phyloP scores from a whole-genome alignment of 2,113 vertebrate species.

The Scomber scombrus region DNA sequence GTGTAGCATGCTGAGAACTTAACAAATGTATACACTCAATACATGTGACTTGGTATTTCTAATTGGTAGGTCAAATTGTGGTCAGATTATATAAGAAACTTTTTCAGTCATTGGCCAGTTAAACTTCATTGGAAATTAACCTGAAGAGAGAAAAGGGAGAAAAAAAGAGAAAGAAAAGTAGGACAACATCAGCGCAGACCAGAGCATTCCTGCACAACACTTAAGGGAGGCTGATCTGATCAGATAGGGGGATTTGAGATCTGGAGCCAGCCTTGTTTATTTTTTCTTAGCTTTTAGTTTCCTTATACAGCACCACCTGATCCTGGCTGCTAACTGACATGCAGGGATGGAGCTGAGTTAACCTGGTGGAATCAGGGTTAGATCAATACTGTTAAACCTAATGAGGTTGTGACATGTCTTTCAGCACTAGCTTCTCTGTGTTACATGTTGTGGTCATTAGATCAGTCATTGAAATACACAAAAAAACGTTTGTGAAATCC shows the following conservation, averaged over 20 bases:
- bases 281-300: conserved; percentile 60
- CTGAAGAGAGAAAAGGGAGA: neutral
- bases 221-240: conserved; percentile 65
- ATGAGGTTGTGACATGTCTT: conserved; percentile 39
- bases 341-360: neutral
- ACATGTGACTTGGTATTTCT: neutral
- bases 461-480: neutral
- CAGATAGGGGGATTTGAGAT: conserved; percentile 68
- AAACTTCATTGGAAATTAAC: neutral
- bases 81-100: no score
- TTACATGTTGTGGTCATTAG: neutral
- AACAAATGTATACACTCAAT: no score
- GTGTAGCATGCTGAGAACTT: no score
- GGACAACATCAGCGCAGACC: conserved; percentile 45
- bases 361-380: conserved; percentile 34
- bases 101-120: neutral
- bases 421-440: neutral
- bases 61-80: no score
- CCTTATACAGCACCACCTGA: conserved; percentile 54
- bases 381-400: conserved; percentile 20
- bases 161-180: conserved; percentile 24
- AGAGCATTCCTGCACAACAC: conserved; percentile 55
- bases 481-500: neutral
- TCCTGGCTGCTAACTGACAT: neutral
- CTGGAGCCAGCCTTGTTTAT: conserved; percentile 62